Base-by-base conservation (phyloP, 2,888 invertebrate species). In the Drosophila percnosoma region DNA sequence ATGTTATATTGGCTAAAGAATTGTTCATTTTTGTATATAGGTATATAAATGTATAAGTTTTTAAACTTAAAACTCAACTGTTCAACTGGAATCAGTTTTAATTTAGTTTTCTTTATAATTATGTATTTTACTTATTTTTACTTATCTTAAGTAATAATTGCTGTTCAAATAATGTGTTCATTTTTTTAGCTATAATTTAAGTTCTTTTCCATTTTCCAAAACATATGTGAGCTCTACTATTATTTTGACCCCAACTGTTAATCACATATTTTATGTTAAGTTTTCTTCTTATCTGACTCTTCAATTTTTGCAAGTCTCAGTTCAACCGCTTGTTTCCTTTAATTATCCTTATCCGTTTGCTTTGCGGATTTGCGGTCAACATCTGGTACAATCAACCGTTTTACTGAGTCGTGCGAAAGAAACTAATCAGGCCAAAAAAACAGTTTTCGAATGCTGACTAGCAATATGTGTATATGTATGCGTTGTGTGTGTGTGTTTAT, bases 261-360 rank as follows among this genome's bases (percentile, higher is more conserved):
- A 8, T 24, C 4, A 24, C 0, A 8, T 15, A 45, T 49, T 27
- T 27, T 2, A 38, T 24, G 38, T 51, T 21, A 8, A 4, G 34
- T 29, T 21, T 29, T 29, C 49, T 58, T 40, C 18, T 27, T 21
- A 15, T 6, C 54, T 45, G 24, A 7, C 15, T 34, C 62, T 57
- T 52, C 34, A 45, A 58, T 76, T 2, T 51, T 38, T 29, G 21
- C 21, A 24, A 18, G 57, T 62, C 48, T 18, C 33, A 38, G 52
- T 31, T 45, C 45, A 58, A 67, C 76, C 40, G 38, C 31, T 75
- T 60, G 60, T 54, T 74, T 49, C 55, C 67, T 40, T 45, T 68
- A 79, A 79, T 84, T 79, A 66, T 74, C 68, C 60, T 76, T 78
- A 73, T 84, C 70, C 80, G 74, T 70, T 87, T 64, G 38, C 52